Percentiles rank a stretch among this genome's conserved stretches.
Conservation (phyloP, 2,888 invertebrate species). For the Nasonia oneida region DNA sequence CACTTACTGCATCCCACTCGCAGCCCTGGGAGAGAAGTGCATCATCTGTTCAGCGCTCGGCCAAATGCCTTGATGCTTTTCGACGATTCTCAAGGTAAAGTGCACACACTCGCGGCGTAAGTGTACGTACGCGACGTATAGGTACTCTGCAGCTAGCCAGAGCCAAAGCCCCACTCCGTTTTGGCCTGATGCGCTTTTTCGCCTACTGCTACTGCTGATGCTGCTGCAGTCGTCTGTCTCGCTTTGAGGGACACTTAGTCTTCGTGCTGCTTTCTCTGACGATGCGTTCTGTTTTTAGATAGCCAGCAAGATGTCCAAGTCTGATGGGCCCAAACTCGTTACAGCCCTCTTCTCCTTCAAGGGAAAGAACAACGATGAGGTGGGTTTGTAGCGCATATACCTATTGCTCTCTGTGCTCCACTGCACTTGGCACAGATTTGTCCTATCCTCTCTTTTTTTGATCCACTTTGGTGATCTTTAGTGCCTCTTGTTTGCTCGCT, state of each 20-base stretch:
- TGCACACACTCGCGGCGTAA: background rate
- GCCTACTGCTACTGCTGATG: background rate
- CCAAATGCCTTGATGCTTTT: conserved; percentile 55
- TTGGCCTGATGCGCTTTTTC: conserved; percentile 43
- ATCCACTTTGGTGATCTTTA: conserved; percentile 33
- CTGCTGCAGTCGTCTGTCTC: background rate
- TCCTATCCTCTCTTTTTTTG: conserved; percentile 20
- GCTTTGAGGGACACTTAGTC: background rate
- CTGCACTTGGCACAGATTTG: conserved; percentile 57
- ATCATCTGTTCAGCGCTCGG: background rate
- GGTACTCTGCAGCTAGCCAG: background rate
- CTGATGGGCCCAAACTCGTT: conserved; percentile 82
- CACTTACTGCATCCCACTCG: background rate
- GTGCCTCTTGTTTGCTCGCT: background rate
- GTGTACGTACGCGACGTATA: background rate
- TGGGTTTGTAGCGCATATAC: conserved; percentile 74
- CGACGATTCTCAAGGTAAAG: conserved; percentile 52
- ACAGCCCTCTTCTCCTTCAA: conserved; percentile 96
- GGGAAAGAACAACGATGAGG: conserved; percentile 98
- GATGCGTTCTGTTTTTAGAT: conserved; percentile 54
- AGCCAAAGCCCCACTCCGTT: conserved; percentile 24
- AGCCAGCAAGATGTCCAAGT: conserved; percentile 71
- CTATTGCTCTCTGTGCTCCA: conserved; percentile 7
- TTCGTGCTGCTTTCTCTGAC: background rate
- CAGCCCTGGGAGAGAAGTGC: background rate